Evolutionary conservation across 2,113 vertebrate genomes (phyloP), one percentile per base, ranked within the genome.

Genomic region (Tachysurus vachellii): DNA sequence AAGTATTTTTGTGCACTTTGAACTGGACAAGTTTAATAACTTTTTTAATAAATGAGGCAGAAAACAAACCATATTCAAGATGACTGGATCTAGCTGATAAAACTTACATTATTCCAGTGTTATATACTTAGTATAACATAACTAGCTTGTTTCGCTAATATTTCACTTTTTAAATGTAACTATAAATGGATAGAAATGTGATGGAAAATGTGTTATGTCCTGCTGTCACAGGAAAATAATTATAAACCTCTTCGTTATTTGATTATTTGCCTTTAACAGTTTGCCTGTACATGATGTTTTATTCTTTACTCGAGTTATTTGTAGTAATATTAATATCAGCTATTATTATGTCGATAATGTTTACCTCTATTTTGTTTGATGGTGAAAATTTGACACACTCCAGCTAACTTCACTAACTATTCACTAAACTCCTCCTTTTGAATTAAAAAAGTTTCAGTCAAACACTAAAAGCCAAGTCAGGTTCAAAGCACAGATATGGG

Each of bases 401-500:
- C 42, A 44, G 36, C 12, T 47, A 16, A 8, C 36, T 19, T 3
- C 42, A 7, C 19, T 23, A 44, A 4, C 70, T 23, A 12, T 73
- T 44, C 36, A 44, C 19, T 23, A 36, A 36, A 19, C 6, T 21
- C 16, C 3, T 9, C 3, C 5, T 31, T 19, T 57, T 28, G 9
- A 13, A 54, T 77, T 17, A 10, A 16, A 16, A 80, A 56, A 59
- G 19, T 36, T 80, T 36, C 17, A 36, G 28, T 17, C 77, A 31
- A 23, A 57, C 31, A 61, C 80, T 53, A 80, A 61, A 83, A 86
- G 31, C 62, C 61, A 80, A 70, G 80, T 83, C 28, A 59, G 16
- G 54, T 62, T 85, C 36, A 66, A 83, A 79, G 11, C n/a, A 71
- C 81, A 84, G 73, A 84, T 36, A 36, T 36, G 80, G 56, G 79